Percentiles rank a stretch among this genome's conserved stretches.
phyloP scores from a whole-genome alignment of 2,797 vertebrate species.

The Galaxias olidus region DNA sequence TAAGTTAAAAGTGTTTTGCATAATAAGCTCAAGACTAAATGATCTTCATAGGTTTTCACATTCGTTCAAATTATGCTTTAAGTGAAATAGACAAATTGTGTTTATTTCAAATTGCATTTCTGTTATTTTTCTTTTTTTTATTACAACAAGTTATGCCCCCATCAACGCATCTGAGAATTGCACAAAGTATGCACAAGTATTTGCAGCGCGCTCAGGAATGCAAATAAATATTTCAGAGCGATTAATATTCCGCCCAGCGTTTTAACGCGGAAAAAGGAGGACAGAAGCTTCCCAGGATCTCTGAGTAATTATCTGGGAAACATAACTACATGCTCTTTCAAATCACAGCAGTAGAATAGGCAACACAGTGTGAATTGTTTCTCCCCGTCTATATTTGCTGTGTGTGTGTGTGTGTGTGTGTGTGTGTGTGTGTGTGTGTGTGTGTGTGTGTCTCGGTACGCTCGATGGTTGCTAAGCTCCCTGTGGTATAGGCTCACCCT shows the following conservation, averaged over 20 bases:
- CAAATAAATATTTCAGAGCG: neutral
- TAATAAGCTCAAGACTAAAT: no score
- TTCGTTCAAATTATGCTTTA: no score
- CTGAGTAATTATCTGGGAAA: slow-evolving; percentile 7
- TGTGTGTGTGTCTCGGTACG: neutral
- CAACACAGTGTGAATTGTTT: slow-evolving; percentile 25
- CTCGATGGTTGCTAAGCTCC: slow-evolving; percentile 26
- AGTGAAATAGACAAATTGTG: no score
- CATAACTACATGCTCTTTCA: slow-evolving; percentile 24
- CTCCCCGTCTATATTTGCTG: slow-evolving; percentile 1
- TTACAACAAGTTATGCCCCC: neutral
- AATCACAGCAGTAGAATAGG: slow-evolving; percentile 21
- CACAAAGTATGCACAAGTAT: neutral
- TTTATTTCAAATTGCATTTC: no score
- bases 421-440: neutral
- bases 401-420: neutral
- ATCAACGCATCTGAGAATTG: slow-evolving; percentile 8
- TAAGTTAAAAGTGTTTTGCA: no score
- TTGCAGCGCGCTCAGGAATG: neutral
- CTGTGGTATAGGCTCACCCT: slow-evolving; percentile 23
- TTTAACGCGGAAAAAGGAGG: neutral
- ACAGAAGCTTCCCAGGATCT: neutral
- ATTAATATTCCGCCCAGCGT: neutral
- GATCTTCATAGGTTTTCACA: no score
- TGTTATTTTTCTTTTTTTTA: no score